Evolutionary conservation across 2,888 invertebrate genomes (phyloP).

Genomic region (Drosophila conformis): DNA sequence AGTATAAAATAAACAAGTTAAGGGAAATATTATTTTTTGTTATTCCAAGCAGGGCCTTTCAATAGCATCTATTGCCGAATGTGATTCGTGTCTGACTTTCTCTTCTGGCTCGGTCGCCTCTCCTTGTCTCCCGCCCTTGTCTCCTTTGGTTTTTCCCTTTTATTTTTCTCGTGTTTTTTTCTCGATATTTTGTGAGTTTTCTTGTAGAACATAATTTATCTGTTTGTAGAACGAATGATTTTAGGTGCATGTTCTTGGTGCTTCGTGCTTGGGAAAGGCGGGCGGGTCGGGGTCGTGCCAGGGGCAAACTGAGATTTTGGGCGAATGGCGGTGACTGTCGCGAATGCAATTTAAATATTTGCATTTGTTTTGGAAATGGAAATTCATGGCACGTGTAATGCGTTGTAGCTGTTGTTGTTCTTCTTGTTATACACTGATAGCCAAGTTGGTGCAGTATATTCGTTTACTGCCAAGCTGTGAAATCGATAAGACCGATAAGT

Average conservation of each 20-base stretch:
- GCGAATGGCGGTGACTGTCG: conserved; percentile 66
- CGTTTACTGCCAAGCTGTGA: neutral
- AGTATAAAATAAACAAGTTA: neutral
- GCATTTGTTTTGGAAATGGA: conserved; percentile 73
- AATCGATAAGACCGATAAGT: neutral
- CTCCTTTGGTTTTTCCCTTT: neutral
- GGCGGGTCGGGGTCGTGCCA: conserved; percentile 7
- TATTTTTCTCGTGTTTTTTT: neutral
- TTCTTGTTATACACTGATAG: neutral
- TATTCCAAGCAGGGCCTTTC: conserved; percentile 13
- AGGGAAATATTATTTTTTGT: neutral
- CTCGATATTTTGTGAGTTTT: conserved; percentile 50
- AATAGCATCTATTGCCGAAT: conserved; percentile 21
- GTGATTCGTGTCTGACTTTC: conserved; percentile 19
- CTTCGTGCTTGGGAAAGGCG: neutral
- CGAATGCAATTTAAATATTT: conserved; percentile 82
- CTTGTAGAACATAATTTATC: conserved; percentile 81
- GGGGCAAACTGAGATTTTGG: conserved; percentile 45
- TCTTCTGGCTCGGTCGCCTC: neutral
- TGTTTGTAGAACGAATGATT: conserved; percentile 80
- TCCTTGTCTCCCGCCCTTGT: neutral
- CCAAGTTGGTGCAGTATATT: neutral
- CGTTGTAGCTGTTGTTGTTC: conserved; percentile 28
- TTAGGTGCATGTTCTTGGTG: conserved; percentile 61
- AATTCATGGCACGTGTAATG: conserved; percentile 65